Base-by-base conservation (phyloP, 2,797 vertebrate species). In the Syncerus caffer region DNA sequence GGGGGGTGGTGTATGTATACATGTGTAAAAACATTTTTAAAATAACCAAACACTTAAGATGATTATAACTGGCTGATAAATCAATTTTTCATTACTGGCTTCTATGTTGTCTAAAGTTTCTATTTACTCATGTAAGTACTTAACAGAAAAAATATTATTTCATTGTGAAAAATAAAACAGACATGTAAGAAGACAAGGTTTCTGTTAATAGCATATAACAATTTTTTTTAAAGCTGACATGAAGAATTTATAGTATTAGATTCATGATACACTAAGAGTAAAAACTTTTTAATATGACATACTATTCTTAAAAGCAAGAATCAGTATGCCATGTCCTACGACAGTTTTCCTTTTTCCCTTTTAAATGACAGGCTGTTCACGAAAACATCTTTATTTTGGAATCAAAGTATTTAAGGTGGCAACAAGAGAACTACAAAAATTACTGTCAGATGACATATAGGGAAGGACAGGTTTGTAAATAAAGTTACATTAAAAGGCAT, bases 151-250 rank as follows among this genome's bases (percentile, higher is more conserved):
- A 29, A n/a, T 10, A 82, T 15, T 71, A 53, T 45, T 95, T 60
- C 34, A 76, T 79, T 90, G 83, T 95, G n/a, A 93, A 90, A 91
- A 79, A 57, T 38, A 93, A 84, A 90, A 83, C 21, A 4, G n/a
- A 31, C 15, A 71, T 76, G 15, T 85, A 60, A 74, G 55, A 80
- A 76, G 16, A 85, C 10, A 31, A 51, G 31, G 42, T 31, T 67
- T 85, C 87, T 58, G 6, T 80, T 71, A 79, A 71, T 9, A 64
- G 29, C 21, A 91, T 38, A 2, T 21, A 91, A 90, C 29, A 74
- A 19, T 17, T 53, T 90, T 71, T 71, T 71, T 38, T 38, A 14
- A 79, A 58, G 25, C 23, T 55, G 4, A 17, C 34, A 78, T 38
- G 12, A 85, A 85, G 25, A 86, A 47, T 58, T 42, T n/a, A n/a